Evolutionary conservation across 2,113 vertebrate genomes (phyloP), one percentile per base, ranked within the genome.

Genomic region (Gila orcuttii): DNA sequence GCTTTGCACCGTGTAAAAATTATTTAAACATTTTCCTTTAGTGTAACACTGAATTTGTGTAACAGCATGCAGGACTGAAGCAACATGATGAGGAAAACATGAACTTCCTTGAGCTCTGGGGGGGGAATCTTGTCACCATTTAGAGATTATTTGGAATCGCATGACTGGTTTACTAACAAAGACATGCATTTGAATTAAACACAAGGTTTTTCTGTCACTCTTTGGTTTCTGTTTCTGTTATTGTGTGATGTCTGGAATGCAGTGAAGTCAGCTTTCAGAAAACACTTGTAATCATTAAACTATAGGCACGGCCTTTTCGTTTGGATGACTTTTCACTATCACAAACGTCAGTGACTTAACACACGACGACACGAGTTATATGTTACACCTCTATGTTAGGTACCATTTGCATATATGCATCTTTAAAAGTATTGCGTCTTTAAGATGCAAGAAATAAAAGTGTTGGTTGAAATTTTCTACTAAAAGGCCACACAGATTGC

Each of bases 131-230:
- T 52, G 45, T 33, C 45, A 52, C 21, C 15, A 47, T 15, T 3
- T 39, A 12, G 4, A 6, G 66, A 4, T 60, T 19, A 12, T 66
- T 12, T 15, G 4, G 23, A 6, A 59, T 8, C 13, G 19, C 31
- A 8, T 42, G 12, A 62, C 6, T 55, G 42, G 31, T 52, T 87
- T 50, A 55, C 17, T 17, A n/a, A 42, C 7, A 7, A 39, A 47
- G 19, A 60, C 33, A 60, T 81, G 25, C 76, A 57, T 0, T 77
- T 2, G 12, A 36, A 6, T 59, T 50, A 77, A 86, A 77, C 82
- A 86, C 87, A 87, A 82, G 77, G 47, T 87, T 78, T 85, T 89
- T 87, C 88, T 85, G 73, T 82, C 80, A 74, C 71, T 87, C 39
- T 50, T 62, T 25, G 25, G 13, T 84, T 84, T 39, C 75, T 79